Evolutionary conservation across 2,113 vertebrate species (phyloP), one percentile per base, ranked within the genome.

Genomic region (Chlorodrepanis virens): DNA sequence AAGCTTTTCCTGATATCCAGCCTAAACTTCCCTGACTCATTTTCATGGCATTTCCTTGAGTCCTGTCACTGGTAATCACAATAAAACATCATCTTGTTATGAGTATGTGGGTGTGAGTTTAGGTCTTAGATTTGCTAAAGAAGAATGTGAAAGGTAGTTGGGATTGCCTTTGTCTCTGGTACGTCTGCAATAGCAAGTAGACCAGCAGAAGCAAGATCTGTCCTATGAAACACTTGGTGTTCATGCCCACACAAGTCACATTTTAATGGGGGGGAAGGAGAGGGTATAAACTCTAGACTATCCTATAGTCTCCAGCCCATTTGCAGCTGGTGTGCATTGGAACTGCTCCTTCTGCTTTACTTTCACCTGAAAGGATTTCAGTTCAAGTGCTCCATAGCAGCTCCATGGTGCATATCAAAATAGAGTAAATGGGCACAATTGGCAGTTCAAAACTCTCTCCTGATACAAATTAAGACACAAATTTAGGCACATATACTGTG

Each of bases 261-360:
- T 54, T 77, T 86, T 63, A 84, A n/a, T 2, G 3, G 11, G 0
- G 18, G 14, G 2, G 19, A 2, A n/a, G 4, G 6, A 12, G 0
- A 16, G 19, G 4, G 11, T 1, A 40, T 78, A 40, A 77, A 27
- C 24, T 87, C 17, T 35, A 47, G 19, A 17, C 27, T 79, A 8
- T 60, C 29, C 35, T 76, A 2, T 39, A 63, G 10, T 60, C 11
- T 52, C 28, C 22, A 59, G 23, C 6, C 33, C 25, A 31, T 57
- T 90, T 89, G n/a, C 17, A 53, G 12, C 23, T 59, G 20, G 2
- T 1, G 0, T 67, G n/a, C 9, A 11, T 4, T 81, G 49, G 8
- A 24, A 53, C 6, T 27, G 22, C 6, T 54, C 44, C 33, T 80
- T 50, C 56, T 86, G 35, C 24, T 29, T 77, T 44, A 65, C 31